Evolutionary conservation across 2,888 invertebrate genomes (phyloP), one percentile per base, ranked within the genome.

Genomic region (Kuschelorhynchus macadamiae): DNA sequence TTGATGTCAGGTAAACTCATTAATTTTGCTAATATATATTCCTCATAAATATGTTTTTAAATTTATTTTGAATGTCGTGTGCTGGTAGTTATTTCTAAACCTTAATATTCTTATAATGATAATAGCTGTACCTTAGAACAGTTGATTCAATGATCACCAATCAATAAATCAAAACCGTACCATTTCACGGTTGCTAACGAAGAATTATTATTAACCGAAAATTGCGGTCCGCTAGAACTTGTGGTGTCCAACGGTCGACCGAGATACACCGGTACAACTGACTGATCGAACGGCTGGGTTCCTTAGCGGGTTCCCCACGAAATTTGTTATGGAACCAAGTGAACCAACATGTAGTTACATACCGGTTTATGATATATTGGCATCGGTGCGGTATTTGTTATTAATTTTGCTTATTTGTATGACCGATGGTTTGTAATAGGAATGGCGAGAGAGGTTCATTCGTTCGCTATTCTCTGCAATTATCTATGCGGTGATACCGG

Each of bases 211-310:
- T 32, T 17, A 5, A 52, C 52, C 36, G 52, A 12, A 25, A 25
- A 25, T 30, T 9, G 2, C 17, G 12, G 21, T 39, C 36, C 39
- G 52, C 52, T 14, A 50, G 14, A 21, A 25, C 2, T 46, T n/a
- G 36, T 33, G 20, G 25, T 33, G 39, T 36, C 39, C 59, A 49
- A 36, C 59, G 16, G 47, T 59, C 59, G 46, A 36, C 18, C 21
- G 32, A 59, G 47, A 47, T 46, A 47, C 59, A 49, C 49, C 59
- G 59, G 47, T 49, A 21, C 47, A 7, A 59, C 59, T 59, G 59
- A 59, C 8, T 25, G 25, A 25, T 25, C 59, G 49, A 49, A 49
- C 47, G 47, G 44, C 39, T 21, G 25, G 47, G 47, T 33, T 25
- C 25, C 25, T 42, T 25, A 4, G 50, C 21, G 42, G 46, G 57